phyloP scores from a whole-genome alignment of 2,113 vertebrate species.

The Notothenia coriiceps region DNA sequence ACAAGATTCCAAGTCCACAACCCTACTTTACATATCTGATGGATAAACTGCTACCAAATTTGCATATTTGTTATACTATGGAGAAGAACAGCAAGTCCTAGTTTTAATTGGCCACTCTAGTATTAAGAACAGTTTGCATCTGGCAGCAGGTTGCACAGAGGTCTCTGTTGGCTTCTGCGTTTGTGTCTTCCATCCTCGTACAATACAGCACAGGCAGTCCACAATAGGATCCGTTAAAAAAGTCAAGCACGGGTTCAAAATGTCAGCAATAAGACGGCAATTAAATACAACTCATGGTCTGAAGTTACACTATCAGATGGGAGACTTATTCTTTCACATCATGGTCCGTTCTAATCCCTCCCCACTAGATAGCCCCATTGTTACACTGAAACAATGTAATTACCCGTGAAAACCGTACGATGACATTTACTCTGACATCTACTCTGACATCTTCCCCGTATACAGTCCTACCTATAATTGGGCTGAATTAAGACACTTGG shows the following conservation, averaged over 20 bases:
- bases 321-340: slow-evolving; percentile 13
- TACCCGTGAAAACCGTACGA: slow-evolving; percentile 57
- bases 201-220: not conserved
- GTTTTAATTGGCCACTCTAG: slow-evolving; percentile 5
- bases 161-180: not conserved
- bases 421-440: slow-evolving; percentile 74
- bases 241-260: slow-evolving; percentile 2
- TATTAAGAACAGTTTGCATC: slow-evolving; percentile 19
- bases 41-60: not conserved
- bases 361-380: slow-evolving; percentile 38
- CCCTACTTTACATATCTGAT: slow-evolving; percentile 7
- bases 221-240: not conserved
- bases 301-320: slow-evolving; percentile 27
- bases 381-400: slow-evolving; percentile 64
- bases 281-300: slow-evolving; percentile 34
- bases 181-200: not conserved
- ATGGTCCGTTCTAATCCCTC: slow-evolving; percentile 16
- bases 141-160: not conserved
- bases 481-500: slow-evolving; percentile 65
- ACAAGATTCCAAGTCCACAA: no score
- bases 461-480: slow-evolving; percentile 66
- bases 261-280: slow-evolving; percentile 48
- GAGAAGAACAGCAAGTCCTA: not conserved
- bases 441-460: slow-evolving; percentile 54
- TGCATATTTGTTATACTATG: not conserved